Evolutionary conservation across 2,888 invertebrate genomes (phyloP), one percentile per base, ranked within the genome.

Genomic region (Drosophila pseudotalamancana): DNA sequence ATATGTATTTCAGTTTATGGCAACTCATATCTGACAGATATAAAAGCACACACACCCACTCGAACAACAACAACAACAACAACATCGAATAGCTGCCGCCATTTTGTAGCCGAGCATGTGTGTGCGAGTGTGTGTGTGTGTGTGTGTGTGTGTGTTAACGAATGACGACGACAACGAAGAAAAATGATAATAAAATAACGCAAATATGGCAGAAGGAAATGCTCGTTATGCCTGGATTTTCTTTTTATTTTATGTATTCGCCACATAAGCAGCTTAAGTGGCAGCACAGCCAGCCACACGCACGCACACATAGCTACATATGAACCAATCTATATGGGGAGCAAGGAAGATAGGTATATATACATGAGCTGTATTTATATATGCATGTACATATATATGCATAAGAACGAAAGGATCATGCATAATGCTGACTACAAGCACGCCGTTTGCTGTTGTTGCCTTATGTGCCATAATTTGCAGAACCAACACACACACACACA

Each of bases 101-200:
- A 72, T 72, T 75, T 72, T 75, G 37, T 49, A n/a, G n/a, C n/a
- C n/a, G 14, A 32, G 25, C 37, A 23, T 25, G 9, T 37, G 34
- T 40, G 32, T 42, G 34, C 11, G 2, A 11, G 14, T 14, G 12
- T 12, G 35, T 5, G 23, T 14, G 21, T 32, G 14, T 31, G 27
- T 37, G 27, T 27, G 16, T 46, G 32, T 42, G 51, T 48, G 43
- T 54, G 42, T 64, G 65, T 43, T 29, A 54, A 57, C 62, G 56
- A 68, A 74, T 59, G 72, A 82, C 53, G 54, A 69, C 60, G 60
- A 61, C 61, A 42, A 59, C 61, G 57, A 77, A 73, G 67, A 83
- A 87, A 88, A 87, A 88, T 83, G 77, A 82, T 84, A 89, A 81
- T 89, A 89, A 89, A 88, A 87, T 88, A 87, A 89, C 89, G 74